Percentiles rank a stretch among this genome's conserved stretches.
phyloP scores from a whole-genome alignment of 1,140 invertebrate species.

The Potamilus streckersoni region DNA sequence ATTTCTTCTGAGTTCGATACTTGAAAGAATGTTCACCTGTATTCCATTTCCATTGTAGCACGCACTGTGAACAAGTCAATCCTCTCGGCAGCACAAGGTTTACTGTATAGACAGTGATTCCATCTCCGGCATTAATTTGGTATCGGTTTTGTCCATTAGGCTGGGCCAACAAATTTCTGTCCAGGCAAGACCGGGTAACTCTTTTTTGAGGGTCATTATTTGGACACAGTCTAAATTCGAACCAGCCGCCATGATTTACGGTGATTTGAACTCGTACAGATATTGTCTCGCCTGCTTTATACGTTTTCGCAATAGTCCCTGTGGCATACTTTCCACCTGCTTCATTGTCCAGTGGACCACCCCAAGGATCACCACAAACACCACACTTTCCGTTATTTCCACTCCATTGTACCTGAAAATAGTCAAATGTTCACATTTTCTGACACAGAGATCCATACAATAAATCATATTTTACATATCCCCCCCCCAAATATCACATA shows the following conservation, averaged over 20 bases:
- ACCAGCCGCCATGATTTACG: conserved; percentile 76
- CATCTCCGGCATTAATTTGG: conserved; percentile 5
- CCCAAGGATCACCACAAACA: conserved; percentile 58
- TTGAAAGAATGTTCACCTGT: conserved; percentile 21
- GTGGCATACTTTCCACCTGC: conserved; percentile 65
- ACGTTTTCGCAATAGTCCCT: conserved; percentile 60
- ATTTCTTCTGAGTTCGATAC: no score
- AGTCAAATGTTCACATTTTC: no score
- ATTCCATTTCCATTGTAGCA: conserved; percentile 91
- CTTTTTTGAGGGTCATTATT: conserved; percentile 66
- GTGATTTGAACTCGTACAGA: conserved; percentile 46
- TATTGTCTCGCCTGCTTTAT: conserved; percentile 49
- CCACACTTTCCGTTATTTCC: conserved; percentile 45
- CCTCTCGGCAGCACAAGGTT: conserved; percentile 77
- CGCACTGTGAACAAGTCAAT: conserved; percentile 87
- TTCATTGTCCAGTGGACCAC: conserved; percentile 65
- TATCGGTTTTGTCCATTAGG: conserved; percentile 8
- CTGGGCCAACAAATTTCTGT: conserved; percentile 29
- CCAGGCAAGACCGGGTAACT: conserved; percentile 43
- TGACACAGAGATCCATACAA: no score
- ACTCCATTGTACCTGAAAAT: conserved; percentile 53
- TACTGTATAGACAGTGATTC: conserved; percentile 25
- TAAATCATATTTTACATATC: no score
- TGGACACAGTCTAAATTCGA: conserved; percentile 88
- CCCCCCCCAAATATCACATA: no score